Conservation (phyloP, 2,888 invertebrate species). For the Biston betularia region DNA sequence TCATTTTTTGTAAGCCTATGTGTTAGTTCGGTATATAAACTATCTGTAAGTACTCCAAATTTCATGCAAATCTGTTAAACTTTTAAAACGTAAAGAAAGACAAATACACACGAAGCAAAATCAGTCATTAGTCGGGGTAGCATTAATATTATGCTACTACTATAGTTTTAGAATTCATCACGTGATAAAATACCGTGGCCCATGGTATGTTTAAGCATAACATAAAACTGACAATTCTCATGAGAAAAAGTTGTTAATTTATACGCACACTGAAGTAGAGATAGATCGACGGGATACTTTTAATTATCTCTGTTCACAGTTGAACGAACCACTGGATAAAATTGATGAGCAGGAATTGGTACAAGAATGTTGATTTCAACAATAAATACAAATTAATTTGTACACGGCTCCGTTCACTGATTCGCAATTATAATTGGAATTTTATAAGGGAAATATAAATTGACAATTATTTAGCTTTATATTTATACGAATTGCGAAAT, state of each 20-base stretch:
- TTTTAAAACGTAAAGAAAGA: no score
- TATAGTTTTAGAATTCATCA: no score
- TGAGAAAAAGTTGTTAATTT: conserved; percentile 9
- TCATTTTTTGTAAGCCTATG: no score
- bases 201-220: no score
- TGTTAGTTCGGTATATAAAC: no score
- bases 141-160: no score
- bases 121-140: no score
- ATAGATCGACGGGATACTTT: conserved; percentile 35
- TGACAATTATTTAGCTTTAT: background rate
- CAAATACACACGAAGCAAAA: no score
- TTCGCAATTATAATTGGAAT: conserved; percentile 27
- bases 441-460: conserved; percentile 8
- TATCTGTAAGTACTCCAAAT: no score
- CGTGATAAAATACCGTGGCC: no score
- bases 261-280: conserved; percentile 6
- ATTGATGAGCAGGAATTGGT: conserved; percentile 57
- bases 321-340: conserved; percentile 50
- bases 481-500: background rate
- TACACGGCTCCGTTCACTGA: conserved; percentile 18
- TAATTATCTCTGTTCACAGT: conserved; percentile 41
- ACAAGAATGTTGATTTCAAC: conserved; percentile 56
- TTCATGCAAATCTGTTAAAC: no score
- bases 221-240: background rate
- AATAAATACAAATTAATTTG: conserved; percentile 43